Conservation (phyloP, 1,140 invertebrate genomes). For the Tetramorium parvispinum region DNA sequence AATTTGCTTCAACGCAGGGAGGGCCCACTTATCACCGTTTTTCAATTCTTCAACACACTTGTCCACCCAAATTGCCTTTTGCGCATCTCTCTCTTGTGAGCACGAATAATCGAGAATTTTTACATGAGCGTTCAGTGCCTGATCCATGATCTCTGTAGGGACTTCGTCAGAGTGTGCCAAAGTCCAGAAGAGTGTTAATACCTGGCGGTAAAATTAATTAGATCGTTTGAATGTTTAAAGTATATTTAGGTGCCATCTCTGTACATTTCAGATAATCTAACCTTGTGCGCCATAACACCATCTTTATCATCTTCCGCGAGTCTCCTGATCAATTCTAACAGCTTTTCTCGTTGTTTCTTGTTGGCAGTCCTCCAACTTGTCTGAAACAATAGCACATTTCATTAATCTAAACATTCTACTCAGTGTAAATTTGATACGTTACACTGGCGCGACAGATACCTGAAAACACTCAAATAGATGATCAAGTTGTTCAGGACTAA, state of each 20-base stretch:
- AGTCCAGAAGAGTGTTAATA: conserved; percentile 98
- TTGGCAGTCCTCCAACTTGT: conserved; percentile 98
- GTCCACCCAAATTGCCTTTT: conserved; percentile 98
- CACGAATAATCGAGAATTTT: conserved; percentile 99
- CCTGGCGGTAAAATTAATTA: conserved; percentile 85
- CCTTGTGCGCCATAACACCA: conserved; percentile 99
- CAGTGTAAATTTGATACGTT: not conserved
- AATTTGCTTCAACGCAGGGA: conserved; percentile 98
- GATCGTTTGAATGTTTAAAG: not conserved
- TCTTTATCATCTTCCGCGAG: conserved; percentile 99
- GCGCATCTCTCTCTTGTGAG: conserved; percentile 97
- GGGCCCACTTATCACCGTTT: conserved; percentile 94
- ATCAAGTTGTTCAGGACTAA: conserved; percentile 98
- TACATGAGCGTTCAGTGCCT: conserved; percentile 97
- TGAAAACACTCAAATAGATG: conserved; percentile 99
- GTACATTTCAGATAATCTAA: conserved; percentile 77
- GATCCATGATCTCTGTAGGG: conserved; percentile 98
- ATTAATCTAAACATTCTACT: conserved; percentile 16
- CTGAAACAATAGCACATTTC: conserved; percentile 83
- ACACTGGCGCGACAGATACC: conserved; percentile 84
- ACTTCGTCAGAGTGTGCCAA: conserved; percentile 98
- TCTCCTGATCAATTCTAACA: conserved; percentile 97
- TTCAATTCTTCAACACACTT: conserved; percentile 98
- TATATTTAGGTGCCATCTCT: not conserved
- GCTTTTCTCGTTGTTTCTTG: conserved; percentile 97